A percentile compares a stretch with the other conserved stretches of the same genome.
phyloP scores from a whole-genome alignment of 2,113 vertebrate species.

The Chloropsis cyanopogon region DNA sequence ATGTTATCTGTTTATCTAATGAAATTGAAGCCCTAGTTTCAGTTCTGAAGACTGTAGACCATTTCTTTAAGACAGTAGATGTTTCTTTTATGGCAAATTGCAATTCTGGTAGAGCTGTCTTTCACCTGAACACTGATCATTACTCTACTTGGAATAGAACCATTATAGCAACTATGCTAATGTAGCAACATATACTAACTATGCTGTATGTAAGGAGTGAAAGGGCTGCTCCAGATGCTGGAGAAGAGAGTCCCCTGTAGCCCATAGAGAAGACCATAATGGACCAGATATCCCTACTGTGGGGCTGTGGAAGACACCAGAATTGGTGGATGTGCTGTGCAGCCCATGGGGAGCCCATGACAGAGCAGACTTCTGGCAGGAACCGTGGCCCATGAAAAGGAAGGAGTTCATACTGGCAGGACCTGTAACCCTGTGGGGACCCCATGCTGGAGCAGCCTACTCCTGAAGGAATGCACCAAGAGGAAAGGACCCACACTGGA shows the following conservation, averaged over 20 bases:
- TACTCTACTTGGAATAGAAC: background rate
- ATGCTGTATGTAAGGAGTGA: too few relatives aligned
- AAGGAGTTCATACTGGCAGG: background rate
- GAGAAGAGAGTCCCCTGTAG: background rate
- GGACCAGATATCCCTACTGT: background rate
- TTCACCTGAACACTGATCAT: background rate
- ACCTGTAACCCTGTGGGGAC: background rate
- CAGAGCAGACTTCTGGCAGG: background rate
- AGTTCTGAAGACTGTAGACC: background rate
- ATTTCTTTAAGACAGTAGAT: background rate
- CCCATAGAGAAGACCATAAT: too few relatives aligned
- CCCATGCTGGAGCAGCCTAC: background rate
- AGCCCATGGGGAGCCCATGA: background rate
- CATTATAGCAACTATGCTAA: background rate
- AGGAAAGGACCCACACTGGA: background rate
- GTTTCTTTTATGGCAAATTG: background rate
- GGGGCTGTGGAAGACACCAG: background rate
- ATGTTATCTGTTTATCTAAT: background rate
- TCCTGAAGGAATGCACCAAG: background rate
- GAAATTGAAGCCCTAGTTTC: background rate
- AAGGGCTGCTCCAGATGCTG: rapidly evolving
- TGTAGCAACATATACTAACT: too few relatives aligned
- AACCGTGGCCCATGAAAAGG: rapidly evolving
- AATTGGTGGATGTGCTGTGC: background rate
- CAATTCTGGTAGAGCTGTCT: background rate